Conservation (phyloP, 1,140 invertebrate genomes). For the Lithobius niger region DNA sequence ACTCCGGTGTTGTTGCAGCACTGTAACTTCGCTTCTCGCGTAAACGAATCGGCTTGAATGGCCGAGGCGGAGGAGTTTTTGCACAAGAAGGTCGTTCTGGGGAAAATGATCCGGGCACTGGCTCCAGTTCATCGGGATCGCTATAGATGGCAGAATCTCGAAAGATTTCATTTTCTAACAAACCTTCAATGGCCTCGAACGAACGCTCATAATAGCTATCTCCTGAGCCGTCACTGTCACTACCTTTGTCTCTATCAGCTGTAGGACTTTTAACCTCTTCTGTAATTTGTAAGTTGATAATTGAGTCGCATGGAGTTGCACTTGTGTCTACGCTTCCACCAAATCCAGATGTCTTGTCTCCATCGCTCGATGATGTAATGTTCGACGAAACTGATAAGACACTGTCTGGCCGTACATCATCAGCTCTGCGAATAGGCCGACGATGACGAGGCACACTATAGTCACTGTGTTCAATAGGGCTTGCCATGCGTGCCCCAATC, state of each 20-base stretch:
- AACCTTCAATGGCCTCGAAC: slow-evolving; percentile 57
- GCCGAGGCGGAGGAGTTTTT: background rate
- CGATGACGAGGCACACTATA: slow-evolving; percentile 13
- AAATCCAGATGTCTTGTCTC: slow-evolving; percentile 31
- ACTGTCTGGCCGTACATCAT: slow-evolving; percentile 33
- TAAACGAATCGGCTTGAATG: background rate
- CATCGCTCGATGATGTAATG: slow-evolving; percentile 42
- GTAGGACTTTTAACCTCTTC: slow-evolving; percentile 16
- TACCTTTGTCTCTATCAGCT: slow-evolving; percentile 3
- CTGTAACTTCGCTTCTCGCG: background rate
- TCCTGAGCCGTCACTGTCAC: slow-evolving; percentile 26
- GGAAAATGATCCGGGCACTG: background rate
- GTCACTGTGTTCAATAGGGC: slow-evolving; percentile 15
- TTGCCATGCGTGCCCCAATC: slow-evolving; percentile 23
- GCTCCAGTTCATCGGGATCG: slow-evolving; percentile 43
- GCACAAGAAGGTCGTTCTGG: too few species aligned
- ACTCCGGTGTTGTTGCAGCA: background rate
- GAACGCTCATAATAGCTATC: slow-evolving; percentile 60
- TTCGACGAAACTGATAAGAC: slow-evolving; percentile 39
- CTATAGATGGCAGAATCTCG: slow-evolving; percentile 73
- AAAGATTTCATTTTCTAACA: slow-evolving; percentile 40
- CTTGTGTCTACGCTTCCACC: slow-evolving; percentile 27
- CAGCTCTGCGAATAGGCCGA: slow-evolving; percentile 12
- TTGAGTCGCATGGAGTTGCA: slow-evolving; percentile 5
- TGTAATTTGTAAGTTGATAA: background rate